These are phyloP conservation scores for Schlechtendalia chinensis DNA, from an alignment of 1,140 invertebrate species.

Conservation along the genomic window DNA sequence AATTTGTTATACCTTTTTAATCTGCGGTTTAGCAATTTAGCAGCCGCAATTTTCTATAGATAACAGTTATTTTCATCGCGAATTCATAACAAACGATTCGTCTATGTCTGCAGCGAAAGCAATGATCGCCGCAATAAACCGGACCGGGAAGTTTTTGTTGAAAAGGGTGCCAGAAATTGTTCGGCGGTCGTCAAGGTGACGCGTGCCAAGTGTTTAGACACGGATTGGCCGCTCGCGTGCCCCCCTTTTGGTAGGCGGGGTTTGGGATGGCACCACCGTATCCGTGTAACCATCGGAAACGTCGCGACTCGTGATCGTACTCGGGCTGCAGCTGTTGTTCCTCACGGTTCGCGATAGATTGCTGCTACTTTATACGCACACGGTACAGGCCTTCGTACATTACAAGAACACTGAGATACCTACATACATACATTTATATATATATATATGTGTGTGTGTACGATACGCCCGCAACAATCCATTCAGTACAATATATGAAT, in stretches of 20 bases:
- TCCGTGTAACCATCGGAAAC: constrained; percentile 29
- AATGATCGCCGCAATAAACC: background rate
- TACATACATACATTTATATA: too few species aligned
- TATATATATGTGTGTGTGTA: background rate
- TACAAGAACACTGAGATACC: too few species aligned
- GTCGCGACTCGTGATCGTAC: background rate
- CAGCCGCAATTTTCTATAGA: background rate
- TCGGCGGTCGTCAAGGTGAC: constrained; percentile 37
- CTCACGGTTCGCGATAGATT: constrained; percentile 25
- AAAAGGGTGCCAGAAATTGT: constrained; percentile 20
- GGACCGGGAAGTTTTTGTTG: background rate
- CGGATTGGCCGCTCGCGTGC: constrained; percentile 32
- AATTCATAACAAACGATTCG: background rate
- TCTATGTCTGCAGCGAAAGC: background rate
- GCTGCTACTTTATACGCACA: background rate
- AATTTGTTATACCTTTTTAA: too few species aligned
- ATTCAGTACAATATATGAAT: background rate
- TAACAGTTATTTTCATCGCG: background rate
- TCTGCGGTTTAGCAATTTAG: too few species aligned
- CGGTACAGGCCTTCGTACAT: too few species aligned
- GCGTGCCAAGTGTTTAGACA: constrained; percentile 38
- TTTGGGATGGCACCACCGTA: constrained; percentile 18
- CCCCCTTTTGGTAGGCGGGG: constrained; percentile 35
- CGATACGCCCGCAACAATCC: background rate
- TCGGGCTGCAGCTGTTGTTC: constrained; percentile 14